Evolutionary conservation across 2,888 invertebrate species (phyloP).

Genomic region (Gymnocheta viridis): DNA sequence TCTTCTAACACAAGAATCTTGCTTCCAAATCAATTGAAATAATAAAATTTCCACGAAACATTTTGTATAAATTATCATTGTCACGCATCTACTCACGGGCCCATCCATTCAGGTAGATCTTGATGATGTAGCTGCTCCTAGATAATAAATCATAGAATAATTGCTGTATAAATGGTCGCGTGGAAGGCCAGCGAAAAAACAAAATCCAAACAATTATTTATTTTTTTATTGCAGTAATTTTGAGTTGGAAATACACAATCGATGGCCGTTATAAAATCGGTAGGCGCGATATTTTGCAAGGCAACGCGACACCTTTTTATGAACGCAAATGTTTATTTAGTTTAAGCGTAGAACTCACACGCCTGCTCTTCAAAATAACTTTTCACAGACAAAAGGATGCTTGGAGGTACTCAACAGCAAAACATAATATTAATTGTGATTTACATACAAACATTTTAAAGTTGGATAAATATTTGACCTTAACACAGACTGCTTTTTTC

Average conservation of each 20-base stretch:
- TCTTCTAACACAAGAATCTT: background rate
- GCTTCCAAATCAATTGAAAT: slow-evolving; percentile 43
- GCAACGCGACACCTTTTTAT: slow-evolving; percentile 59
- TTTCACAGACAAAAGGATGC: slow-evolving; percentile 20
- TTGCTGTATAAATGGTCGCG: slow-evolving; percentile 37
- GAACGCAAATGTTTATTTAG: slow-evolving; percentile 36
- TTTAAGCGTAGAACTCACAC: slow-evolving; percentile 23
- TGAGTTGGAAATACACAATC: slow-evolving; percentile 30
- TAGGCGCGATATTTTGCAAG: slow-evolving; percentile 63
- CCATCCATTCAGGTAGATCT: slow-evolving; percentile 21
- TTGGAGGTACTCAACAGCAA: background rate
- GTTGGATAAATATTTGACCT: slow-evolving; percentile 6
- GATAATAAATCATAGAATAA: slow-evolving; percentile 29
- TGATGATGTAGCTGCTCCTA: background rate
- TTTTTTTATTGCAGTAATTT: slow-evolving; percentile 52
- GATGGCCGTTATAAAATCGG: slow-evolving; percentile 61
- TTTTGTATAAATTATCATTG: slow-evolving; percentile 55
- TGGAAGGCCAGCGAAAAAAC: slow-evolving; percentile 52
- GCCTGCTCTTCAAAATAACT: slow-evolving; percentile 43
- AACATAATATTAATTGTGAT: slow-evolving; percentile 2
- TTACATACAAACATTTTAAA: slow-evolving; percentile 4
- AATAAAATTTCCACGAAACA: slow-evolving; percentile 59
- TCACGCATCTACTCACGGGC: slow-evolving; percentile 15
- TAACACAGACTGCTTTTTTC: background rate
- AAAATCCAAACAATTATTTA: slow-evolving; percentile 14